Conservation (phyloP, 2,797 vertebrate species). For the Spinus pinus region DNA sequence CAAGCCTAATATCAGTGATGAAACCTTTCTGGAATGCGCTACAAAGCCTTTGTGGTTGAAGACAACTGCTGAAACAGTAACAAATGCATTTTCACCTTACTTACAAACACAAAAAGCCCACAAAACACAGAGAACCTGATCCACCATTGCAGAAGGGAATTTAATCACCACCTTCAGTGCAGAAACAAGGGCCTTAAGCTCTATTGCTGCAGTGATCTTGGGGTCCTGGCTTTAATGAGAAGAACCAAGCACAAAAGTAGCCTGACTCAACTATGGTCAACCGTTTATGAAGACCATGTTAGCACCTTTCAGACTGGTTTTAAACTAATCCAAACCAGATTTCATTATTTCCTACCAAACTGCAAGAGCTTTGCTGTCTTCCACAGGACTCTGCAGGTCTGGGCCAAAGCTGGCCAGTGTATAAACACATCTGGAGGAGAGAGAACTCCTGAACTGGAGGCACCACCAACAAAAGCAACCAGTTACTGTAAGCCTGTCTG, state of each 20-base stretch:
- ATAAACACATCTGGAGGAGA: background rate
- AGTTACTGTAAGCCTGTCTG: background rate
- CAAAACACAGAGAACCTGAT: background rate
- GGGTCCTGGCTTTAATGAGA: background rate
- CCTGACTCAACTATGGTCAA: background rate
- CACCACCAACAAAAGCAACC: background rate
- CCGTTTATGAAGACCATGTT: background rate
- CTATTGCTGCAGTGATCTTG: background rate
- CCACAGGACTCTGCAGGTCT: background rate
- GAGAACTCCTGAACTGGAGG: background rate
- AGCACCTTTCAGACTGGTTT: background rate
- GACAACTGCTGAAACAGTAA: background rate
- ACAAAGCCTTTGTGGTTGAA: background rate
- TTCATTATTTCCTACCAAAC: background rate
- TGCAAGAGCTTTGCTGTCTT: background rate
- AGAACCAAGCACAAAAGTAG: background rate
- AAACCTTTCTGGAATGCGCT: constrained; percentile 8
- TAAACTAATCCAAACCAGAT: background rate
- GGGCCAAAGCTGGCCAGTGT: background rate
- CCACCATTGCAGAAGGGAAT: background rate
- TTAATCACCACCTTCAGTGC: background rate
- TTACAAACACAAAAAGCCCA: background rate
- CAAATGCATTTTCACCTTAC: background rate
- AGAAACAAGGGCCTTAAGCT: background rate
- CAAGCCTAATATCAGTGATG: background rate